These are phyloP conservation scores for Callorhinus ursinus DNA, from an alignment of 2,113 vertebrate genomes.

Conservation along the genomic window DNA sequence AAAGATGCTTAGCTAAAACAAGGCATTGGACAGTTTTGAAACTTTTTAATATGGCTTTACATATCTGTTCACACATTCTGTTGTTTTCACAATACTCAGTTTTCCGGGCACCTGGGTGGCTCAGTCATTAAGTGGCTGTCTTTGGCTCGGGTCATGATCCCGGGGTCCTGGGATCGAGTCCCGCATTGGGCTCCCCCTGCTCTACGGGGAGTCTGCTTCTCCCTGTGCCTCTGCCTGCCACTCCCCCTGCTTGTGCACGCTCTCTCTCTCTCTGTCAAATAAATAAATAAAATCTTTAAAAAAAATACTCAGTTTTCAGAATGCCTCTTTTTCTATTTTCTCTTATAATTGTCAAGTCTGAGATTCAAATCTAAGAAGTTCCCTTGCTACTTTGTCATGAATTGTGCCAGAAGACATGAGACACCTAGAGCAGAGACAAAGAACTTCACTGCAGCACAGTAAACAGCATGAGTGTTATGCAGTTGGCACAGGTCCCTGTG, in stretches of 20 bases:
- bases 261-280: too few species aligned
- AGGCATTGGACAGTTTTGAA: not conserved
- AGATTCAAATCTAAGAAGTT: not conserved
- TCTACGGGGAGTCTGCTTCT: too few species aligned
- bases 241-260: too few species aligned
- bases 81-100: not conserved
- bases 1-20: not conserved
- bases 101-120: not conserved
- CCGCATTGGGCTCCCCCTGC: too few species aligned
- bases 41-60: not conserved
- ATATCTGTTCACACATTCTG: fast-evolving
- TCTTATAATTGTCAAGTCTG: not conserved
- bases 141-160: too few species aligned
- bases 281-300: too few species aligned
- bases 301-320: not conserved
- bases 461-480: too few species aligned
- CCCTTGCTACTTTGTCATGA: not conserved
- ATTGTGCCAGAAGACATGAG: not conserved
- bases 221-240: too few species aligned
- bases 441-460: not conserved
- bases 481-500: not conserved
- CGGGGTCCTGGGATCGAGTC: too few species aligned
- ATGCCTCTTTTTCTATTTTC: not conserved
- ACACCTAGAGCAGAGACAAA: not conserved
- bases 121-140: too few species aligned